These are phyloP conservation scores for Dynastes tityus DNA, from an alignment of 2,888 invertebrate genomes.

Conservation along the genomic window DNA sequence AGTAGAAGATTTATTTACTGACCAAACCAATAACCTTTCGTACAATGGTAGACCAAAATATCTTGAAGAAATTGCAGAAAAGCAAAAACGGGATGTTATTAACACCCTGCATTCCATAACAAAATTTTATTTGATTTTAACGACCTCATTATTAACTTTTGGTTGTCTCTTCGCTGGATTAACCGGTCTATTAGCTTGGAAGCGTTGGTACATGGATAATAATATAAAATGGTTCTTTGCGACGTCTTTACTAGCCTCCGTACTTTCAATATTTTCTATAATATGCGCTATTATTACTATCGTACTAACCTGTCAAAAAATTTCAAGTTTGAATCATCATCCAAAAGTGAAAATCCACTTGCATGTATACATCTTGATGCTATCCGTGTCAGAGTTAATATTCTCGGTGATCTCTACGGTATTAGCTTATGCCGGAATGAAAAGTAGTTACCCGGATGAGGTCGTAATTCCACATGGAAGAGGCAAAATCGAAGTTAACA, in stretches of 20 bases:
- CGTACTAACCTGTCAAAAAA: conserved; percentile 17
- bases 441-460: conserved; percentile 75
- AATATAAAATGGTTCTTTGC: conserved; percentile 78
- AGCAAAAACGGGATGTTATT: background rate
- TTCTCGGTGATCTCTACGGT: conserved; percentile 77
- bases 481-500: conserved; percentile 73
- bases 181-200: conserved; percentile 76
- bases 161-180: conserved; percentile 73
- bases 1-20: background rate
- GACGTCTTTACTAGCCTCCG: conserved; percentile 71
- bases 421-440: conserved; percentile 77
- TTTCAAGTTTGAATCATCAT: conserved; percentile 11
- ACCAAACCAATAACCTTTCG: conserved; percentile 38
- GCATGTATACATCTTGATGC: conserved; percentile 76
- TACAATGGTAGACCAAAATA: conserved; percentile 26
- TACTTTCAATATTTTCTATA: conserved; percentile 67
- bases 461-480: conserved; percentile 66
- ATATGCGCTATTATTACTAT: conserved; percentile 50
- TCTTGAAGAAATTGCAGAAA: conserved; percentile 3
- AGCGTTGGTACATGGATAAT: conserved; percentile 78
- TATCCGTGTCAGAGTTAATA: conserved; percentile 74
- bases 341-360: conserved; percentile 59
- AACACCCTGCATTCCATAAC: conserved; percentile 17
- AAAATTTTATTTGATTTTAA: conserved; percentile 29
- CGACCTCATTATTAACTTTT: conserved; percentile 60